These are phyloP conservation scores for Urosaurus nigricauda DNA, from an alignment of 2,797 vertebrate genomes.

Conservation along the genomic window DNA sequence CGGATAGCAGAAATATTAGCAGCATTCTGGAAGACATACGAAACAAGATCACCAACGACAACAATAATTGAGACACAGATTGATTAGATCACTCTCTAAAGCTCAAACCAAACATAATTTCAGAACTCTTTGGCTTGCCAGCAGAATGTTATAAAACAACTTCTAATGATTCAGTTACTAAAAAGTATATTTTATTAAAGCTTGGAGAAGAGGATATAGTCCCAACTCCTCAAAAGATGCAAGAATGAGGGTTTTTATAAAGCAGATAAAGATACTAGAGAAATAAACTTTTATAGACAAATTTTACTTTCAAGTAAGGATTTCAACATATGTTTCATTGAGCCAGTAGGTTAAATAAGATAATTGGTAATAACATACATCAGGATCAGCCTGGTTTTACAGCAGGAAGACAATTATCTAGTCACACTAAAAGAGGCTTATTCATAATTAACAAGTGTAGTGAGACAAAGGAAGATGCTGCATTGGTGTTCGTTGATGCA, in stretches of 20 bases:
- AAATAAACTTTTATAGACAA: background rate
- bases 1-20: constrained; percentile 2
- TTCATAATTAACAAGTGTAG: constrained; percentile 29
- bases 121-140: background rate
- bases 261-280: background rate
- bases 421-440: constrained; percentile 14
- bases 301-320: background rate
- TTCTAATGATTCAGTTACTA: constrained; percentile 3
- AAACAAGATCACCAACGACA: background rate
- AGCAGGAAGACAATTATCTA: background rate
- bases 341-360: constrained; percentile 23
- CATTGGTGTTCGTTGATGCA: constrained; percentile 23
- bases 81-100: background rate
- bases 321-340: constrained; percentile 1
- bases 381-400: constrained; percentile 4
- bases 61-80: background rate
- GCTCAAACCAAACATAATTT: background rate
- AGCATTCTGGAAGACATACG: background rate
- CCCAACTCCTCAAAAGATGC: background rate
- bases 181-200: background rate
- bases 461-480: constrained; percentile 16
- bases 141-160: background rate
- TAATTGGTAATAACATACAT: constrained; percentile 24
- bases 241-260: background rate
- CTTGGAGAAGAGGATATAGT: background rate